A percentile compares a stretch with the other conserved stretches of the same genome.
phyloP scores from a whole-genome alignment of 2,888 invertebrate species.

The Diogma glabrata region DNA sequence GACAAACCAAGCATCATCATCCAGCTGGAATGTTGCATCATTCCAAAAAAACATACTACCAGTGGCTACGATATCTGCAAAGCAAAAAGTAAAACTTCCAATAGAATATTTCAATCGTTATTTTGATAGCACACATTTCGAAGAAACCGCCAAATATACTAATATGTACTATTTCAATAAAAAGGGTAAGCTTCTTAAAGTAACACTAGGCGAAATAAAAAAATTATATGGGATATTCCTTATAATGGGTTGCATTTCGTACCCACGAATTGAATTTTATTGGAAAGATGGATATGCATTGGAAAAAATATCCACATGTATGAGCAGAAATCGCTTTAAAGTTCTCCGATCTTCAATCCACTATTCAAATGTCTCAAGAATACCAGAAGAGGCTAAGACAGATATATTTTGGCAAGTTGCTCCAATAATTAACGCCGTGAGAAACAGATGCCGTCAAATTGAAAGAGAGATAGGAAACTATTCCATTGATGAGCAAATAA shows the following conservation, averaged over 20 bases:
- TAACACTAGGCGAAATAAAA: not conserved
- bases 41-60: not conserved
- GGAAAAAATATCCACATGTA: too few relatives aligned
- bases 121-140: not conserved
- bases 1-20: not conserved
- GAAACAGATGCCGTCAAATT: slow-evolving; percentile 21
- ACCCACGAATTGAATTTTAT: not conserved
- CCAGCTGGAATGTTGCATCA: not conserved
- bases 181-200: not conserved
- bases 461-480: slow-evolving; percentile 19
- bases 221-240: not conserved
- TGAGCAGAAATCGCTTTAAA: too few relatives aligned
- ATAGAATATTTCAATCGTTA: not conserved
- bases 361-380: not conserved
- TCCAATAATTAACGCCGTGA: slow-evolving; percentile 23
- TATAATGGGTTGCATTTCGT: not conserved
- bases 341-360: not conserved
- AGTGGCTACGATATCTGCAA: not conserved
- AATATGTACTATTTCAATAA: not conserved
- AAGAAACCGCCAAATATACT: not conserved
- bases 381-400: not conserved
- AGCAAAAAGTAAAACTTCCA: not conserved
- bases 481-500: slow-evolving; percentile 24
- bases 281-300: not conserved
- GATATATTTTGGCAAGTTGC: slow-evolving; percentile 20